Evolutionary conservation across 2,113 vertebrate genomes (phyloP).

Genomic region (Cromileptes altivelis): DNA sequence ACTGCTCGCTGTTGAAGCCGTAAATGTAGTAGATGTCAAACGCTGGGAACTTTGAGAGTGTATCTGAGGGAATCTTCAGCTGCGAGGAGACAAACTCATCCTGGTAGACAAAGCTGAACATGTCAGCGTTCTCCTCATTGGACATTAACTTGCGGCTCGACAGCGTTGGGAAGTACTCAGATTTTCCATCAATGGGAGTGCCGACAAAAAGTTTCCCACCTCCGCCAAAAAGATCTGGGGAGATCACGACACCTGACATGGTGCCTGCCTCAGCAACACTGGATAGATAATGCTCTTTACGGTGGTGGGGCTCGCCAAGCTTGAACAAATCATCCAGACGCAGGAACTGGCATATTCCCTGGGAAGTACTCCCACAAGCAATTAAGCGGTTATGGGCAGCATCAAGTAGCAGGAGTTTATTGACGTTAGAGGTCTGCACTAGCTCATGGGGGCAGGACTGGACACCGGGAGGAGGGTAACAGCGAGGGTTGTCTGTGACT

Average conservation of each 20-base stretch:
- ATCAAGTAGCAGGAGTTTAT: conserved; percentile 96
- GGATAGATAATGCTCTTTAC: conserved; percentile 98
- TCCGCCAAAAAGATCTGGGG: conserved; percentile 85
- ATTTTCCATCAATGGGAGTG: conserved; percentile 96
- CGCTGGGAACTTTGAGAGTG: conserved; percentile 95
- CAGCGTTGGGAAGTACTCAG: conserved; percentile 96
- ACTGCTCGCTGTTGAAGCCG: conserved; percentile 97
- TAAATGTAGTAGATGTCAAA: conserved; percentile 99
- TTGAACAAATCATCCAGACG: conserved; percentile 98
- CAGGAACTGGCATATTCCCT: conserved; percentile 98
- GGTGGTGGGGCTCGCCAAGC: conserved; percentile 96
- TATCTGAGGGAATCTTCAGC: conserved; percentile 98
- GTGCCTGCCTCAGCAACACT: conserved; percentile 93
- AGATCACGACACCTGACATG: conserved; percentile 96
- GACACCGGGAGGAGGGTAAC: conserved; percentile 96
- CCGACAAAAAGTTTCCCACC: conserved; percentile 95
- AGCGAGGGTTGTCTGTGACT: conserved; percentile 96
- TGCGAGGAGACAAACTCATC: conserved; percentile 98
- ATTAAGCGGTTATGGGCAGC: conserved; percentile 94
- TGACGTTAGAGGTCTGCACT: conserved; percentile 93
- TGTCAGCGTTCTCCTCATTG: conserved; percentile 96
- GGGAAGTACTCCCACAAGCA: conserved; percentile 95
- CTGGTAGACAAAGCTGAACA: conserved; percentile 99
- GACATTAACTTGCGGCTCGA: conserved; percentile 96
- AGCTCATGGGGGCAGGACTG: conserved; percentile 95